Percentiles rank a stretch among this genome's conserved stretches.
phyloP scores from a whole-genome alignment of 2,113 vertebrate species.

The Vanacampus margaritifer region DNA sequence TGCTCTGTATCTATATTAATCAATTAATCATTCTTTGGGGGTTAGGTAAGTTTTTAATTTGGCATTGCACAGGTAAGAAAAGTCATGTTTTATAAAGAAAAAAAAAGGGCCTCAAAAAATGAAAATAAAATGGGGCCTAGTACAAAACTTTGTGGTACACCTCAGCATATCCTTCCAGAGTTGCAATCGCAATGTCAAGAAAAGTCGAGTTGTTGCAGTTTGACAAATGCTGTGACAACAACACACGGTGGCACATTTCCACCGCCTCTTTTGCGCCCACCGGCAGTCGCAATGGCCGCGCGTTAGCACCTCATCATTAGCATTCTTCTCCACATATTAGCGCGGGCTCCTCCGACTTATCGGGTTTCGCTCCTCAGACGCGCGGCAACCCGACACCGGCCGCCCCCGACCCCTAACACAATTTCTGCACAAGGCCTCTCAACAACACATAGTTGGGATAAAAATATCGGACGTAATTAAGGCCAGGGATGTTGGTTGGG shows the following conservation, averaged over 20 bases:
- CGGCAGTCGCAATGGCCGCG: constrained; percentile 63
- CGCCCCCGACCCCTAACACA: constrained; percentile 40
- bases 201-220: background rate
- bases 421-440: constrained; percentile 53
- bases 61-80: background rate
- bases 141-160: background rate
- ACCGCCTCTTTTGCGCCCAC: constrained; percentile 29
- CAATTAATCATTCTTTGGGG: background rate
- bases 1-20: too few relatives aligned
- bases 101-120: background rate
- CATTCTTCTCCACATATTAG: constrained; percentile 74
- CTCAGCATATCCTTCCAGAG: background rate
- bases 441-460: constrained; percentile 56
- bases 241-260: constrained; percentile 43
- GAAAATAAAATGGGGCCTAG: background rate
- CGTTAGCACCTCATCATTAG: constrained; percentile 75
- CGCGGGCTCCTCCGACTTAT: constrained; percentile 48
- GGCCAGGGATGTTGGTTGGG: constrained; percentile 35
- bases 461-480: constrained; percentile 59
- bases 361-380: constrained; percentile 44
- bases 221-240: constrained; percentile 55
- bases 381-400: constrained; percentile 49
- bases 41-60: background rate
- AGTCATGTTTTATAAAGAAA: background rate
- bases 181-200: background rate